phyloP scores from a whole-genome alignment of 2,797 vertebrate genomes.

The Pelobates cultripes region DNA sequence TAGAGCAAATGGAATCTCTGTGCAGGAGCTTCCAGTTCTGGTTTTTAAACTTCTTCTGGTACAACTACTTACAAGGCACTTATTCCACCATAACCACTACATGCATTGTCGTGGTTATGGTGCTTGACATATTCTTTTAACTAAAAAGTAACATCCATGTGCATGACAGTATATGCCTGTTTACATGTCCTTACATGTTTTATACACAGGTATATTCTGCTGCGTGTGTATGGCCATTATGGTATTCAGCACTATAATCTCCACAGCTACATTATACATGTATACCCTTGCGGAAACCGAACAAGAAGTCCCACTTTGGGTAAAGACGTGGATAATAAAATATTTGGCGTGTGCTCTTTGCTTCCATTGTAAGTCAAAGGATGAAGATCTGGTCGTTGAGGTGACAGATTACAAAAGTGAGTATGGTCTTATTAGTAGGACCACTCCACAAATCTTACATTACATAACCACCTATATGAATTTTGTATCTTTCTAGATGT shows the following conservation, averaged over 20 bases:
- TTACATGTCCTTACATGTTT: too few species aligned
- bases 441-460: not conserved
- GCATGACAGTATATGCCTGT: too few species aligned
- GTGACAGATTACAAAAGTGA: not conserved
- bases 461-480: not conserved
- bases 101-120: too few species aligned
- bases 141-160: too few species aligned
- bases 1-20: too few species aligned
- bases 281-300: slow-evolving; percentile 1
- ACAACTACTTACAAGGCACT: too few species aligned
- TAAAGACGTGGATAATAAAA: slow-evolving; percentile 32
- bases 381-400: not conserved
- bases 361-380: not conserved
- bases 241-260: slow-evolving; percentile 26
- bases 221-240: slow-evolving; percentile 19
- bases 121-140: too few species aligned
- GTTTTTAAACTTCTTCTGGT: too few species aligned
- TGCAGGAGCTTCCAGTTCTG: too few species aligned
- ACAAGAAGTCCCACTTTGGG: slow-evolving; percentile 11
- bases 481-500: not conserved
- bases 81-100: too few species aligned
- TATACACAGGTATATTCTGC: too few species aligned
- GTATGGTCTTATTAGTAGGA: not conserved
- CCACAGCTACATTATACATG: slow-evolving; percentile 11
- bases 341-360: slow-evolving; percentile 13